These are phyloP conservation scores for Spermophilus dauricus DNA, from an alignment of 2,113 vertebrate genomes.

Conservation along the genomic window DNA sequence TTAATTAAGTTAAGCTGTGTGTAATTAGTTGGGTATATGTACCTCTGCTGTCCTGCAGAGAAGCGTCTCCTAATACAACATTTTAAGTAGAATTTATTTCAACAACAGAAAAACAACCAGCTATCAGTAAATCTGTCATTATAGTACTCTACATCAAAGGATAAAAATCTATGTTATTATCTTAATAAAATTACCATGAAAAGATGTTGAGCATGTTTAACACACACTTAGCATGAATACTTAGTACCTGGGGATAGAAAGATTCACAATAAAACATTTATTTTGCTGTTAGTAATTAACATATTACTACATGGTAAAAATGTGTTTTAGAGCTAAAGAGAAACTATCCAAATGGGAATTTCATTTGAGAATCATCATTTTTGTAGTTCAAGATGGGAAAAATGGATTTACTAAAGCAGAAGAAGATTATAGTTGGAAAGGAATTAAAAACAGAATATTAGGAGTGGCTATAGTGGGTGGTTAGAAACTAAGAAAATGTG, in stretches of 20 bases:
- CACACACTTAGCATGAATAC: background rate
- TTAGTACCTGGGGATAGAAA: background rate
- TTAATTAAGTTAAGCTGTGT: too few relatives aligned
- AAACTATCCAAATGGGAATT: background rate
- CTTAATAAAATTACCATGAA: background rate
- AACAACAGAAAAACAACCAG: background rate
- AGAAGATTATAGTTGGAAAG: background rate
- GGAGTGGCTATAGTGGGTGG: background rate
- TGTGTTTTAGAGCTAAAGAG: background rate
- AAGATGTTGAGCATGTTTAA: background rate
- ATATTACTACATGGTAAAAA: background rate
- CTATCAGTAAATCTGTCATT: background rate
- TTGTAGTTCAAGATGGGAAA: background rate
- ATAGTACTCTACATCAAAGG: background rate
- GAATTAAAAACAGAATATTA: background rate
- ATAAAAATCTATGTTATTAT: background rate
- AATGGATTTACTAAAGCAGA: background rate
- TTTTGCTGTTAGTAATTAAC: background rate
- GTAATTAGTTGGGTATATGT: too few relatives aligned
- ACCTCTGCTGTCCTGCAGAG: too few relatives aligned
- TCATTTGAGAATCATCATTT: constrained; percentile 19
- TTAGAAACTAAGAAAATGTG: background rate
- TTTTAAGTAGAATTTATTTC: constrained; percentile 36
- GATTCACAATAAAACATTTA: background rate
- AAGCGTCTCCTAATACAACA: background rate